A percentile compares a stretch with the other conserved stretches of the same genome.
Conservation (phyloP, 2,113 vertebrate species). For the Calidris pugnax region DNA sequence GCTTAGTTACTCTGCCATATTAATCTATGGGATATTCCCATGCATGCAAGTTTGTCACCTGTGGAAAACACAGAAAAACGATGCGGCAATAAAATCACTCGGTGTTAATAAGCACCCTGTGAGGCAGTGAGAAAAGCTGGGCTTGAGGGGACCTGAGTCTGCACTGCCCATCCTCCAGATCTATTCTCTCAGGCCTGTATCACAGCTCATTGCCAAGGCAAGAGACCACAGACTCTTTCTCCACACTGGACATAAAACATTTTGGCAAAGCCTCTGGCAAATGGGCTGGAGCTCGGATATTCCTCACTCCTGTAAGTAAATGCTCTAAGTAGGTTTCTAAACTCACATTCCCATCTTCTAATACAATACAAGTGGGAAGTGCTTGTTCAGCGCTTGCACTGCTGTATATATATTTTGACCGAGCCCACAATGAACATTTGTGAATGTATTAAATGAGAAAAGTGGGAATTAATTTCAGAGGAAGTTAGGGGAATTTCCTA, state of each 20-base stretch:
- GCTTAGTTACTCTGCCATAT: neutral
- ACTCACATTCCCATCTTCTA: neutral
- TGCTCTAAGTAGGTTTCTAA: neutral
- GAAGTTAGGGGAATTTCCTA: neutral
- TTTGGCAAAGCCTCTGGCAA: neutral
- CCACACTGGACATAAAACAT: neutral
- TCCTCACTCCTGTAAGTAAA: neutral
- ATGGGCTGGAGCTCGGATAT: neutral
- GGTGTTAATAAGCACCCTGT: neutral
- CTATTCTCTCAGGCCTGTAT: neutral
- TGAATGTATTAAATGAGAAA: neutral
- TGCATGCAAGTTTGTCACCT: neutral
- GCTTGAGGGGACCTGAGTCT: neutral
- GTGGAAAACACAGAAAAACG: neutral
- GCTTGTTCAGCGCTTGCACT: neutral
- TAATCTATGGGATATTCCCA: neutral
- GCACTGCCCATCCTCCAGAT: neutral
- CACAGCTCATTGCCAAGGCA: neutral
- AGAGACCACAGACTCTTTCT: neutral
- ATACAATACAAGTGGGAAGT: neutral
- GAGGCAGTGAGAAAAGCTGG: neutral
- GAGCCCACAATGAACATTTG: neutral
- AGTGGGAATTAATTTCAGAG: conserved; percentile 3
- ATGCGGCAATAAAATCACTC: neutral
- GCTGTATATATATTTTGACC: neutral